Evolutionary conservation across 2,797 vertebrate genomes (phyloP), one percentile per base, ranked within the genome.

Genomic region (Crypturellus tataupa): DNA sequence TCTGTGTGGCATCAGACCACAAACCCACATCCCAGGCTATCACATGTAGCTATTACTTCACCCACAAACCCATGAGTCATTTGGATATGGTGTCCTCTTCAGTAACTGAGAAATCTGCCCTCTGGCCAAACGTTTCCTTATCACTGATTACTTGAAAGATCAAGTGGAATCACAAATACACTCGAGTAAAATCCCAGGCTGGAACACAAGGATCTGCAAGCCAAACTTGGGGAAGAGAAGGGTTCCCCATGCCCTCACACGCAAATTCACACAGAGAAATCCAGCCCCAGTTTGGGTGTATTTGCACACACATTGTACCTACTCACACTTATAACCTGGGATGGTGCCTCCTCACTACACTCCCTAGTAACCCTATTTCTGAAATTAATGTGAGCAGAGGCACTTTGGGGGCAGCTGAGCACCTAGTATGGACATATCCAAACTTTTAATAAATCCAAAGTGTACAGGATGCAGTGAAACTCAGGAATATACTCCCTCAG

Each of bases 11-110:
- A 64, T 19, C 0, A 0, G 39, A 81, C n/a, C 92, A 85, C 92
- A 91, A 94, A 86, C 56, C 20, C 64, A 68, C 33, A 89, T 84
- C 60, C 80, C 42, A 77, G 68, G 29, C 75, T 80, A 6, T 33
- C 53, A 78, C 53, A 35, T 0, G 2, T 24, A 73, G 67, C 35
- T 71, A 53, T 76, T 87, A 4, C 80, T 89, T 92, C 92, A 79
- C 70, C 46, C 59, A 47, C 80, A 73, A 89, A 92, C 81, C 60
- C 21, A 15, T 78, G 76, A 93, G 55, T 94, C 93, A 91, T 76
- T 76, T 67, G 19, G 65, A 51, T 92, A 79, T 20, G 2, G 0
- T 72, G 56, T 71, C 84, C 67, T 80, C 89, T 93, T 84, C 80
- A 70, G 67, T 81, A 81, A 92, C 31, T 69, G 67, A 35, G 55